These are phyloP conservation scores for Neoniphon sammara DNA, from an alignment of 2,797 vertebrate species.

Conservation along the genomic window DNA sequence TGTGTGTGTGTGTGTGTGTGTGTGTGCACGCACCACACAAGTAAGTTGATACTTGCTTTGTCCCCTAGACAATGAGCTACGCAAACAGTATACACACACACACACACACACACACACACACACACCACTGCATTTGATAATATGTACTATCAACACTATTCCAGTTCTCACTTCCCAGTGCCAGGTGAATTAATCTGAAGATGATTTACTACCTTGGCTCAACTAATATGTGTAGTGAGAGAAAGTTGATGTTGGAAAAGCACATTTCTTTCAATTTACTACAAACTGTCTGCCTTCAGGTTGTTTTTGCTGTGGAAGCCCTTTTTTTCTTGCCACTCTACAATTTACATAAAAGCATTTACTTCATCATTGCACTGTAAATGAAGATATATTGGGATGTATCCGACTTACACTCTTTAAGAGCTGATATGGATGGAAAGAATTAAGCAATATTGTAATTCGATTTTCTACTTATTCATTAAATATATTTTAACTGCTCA, in stretches of 20 bases:
- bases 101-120: background rate
- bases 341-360: conserved; percentile 70
- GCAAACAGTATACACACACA: no score
- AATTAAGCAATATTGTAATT: conserved; percentile 65
- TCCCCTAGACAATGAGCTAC: conserved; percentile 5
- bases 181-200: conserved; percentile 46
- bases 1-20: conserved; percentile 18
- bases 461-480: conserved; percentile 69
- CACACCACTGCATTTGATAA: conserved; percentile 18
- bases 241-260: conserved; percentile 64
- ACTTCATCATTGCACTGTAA: conserved; percentile 66
- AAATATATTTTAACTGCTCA: conserved; percentile 70
- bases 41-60: background rate
- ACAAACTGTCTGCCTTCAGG: conserved; percentile 46
- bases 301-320: conserved; percentile 54
- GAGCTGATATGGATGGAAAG: conserved; percentile 58
- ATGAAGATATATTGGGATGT: conserved; percentile 59
- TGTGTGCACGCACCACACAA: background rate
- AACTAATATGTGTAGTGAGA: conserved; percentile 56
- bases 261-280: conserved; percentile 67
- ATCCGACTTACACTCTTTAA: conserved; percentile 58
- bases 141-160: conserved; percentile 22
- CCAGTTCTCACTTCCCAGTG: conserved; percentile 23
- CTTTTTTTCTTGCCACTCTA: conserved; percentile 51
- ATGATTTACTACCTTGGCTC: conserved; percentile 60